These are phyloP conservation scores for Pachycephus smyrnensis DNA, from an alignment of 2,888 invertebrate genomes.

Conservation along the genomic window DNA sequence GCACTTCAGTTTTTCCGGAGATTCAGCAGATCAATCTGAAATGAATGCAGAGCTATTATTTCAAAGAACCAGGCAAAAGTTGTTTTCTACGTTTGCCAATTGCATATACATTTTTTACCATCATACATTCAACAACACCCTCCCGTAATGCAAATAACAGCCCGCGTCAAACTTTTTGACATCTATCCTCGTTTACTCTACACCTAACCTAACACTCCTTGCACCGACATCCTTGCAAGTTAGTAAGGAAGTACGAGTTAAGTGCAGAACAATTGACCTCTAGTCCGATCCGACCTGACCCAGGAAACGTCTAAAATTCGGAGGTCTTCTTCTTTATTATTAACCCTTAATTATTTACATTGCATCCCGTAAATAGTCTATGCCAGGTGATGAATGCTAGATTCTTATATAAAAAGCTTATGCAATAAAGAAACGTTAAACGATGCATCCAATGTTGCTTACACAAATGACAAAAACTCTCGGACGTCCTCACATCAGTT, in stretches of 20 bases:
- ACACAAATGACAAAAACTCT: background rate
- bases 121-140: background rate
- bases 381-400: constrained; percentile 36
- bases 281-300: constrained; percentile 13
- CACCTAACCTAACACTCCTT: background rate
- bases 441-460: constrained; percentile 22
- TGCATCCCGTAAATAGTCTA: constrained; percentile 48
- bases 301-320: constrained; percentile 28
- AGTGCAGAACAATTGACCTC: background rate
- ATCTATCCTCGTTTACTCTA: background rate
- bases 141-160: background rate
- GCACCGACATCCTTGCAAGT: background rate
- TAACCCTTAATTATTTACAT: constrained; percentile 54
- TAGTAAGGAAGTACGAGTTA: background rate
- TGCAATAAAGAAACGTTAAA: constrained; percentile 39
- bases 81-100: background rate
- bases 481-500: background rate
- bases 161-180: background rate
- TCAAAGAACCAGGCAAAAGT: background rate
- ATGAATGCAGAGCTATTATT: background rate
- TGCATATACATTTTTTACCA: background rate
- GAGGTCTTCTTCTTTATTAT: constrained; percentile 52
- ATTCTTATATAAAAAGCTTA: constrained; percentile 41
- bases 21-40: background rate
- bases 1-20: background rate